Conservation (phyloP, 2,888 invertebrate species). For the Rhaphigaster nebulosa region DNA sequence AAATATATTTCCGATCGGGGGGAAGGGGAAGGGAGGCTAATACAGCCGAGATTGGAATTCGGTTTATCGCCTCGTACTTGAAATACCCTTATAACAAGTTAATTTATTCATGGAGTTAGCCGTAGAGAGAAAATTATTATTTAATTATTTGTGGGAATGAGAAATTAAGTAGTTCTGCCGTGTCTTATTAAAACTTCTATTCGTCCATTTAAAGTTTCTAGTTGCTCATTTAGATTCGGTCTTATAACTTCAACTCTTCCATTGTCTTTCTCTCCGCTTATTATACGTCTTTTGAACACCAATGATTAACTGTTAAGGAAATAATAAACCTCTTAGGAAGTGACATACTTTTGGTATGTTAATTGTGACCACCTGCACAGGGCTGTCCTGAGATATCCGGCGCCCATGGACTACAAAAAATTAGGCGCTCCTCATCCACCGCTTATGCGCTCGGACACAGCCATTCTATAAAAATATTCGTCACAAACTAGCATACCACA, state of each 20-base stretch:
- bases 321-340: no score
- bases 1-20: constrained; percentile 37
- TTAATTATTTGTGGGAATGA: constrained; percentile 1
- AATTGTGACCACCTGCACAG: no score
- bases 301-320: background rate
- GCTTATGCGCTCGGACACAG: no score
- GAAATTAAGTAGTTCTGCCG: constrained; percentile 21
- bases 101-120: background rate
- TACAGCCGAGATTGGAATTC: background rate
- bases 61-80: background rate
- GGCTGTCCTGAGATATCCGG: no score
- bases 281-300: background rate
- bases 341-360: no score
- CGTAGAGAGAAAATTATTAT: background rate
- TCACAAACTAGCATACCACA: no score
- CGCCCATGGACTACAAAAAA: no score
- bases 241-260: background rate
- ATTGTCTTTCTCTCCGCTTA: background rate
- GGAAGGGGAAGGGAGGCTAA: no score
- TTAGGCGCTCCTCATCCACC: no score
- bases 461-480: no score
- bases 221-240: background rate
- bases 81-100: background rate
- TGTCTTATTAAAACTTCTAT: background rate
- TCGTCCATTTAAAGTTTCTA: constrained; percentile 6